Evolutionary conservation across 2,888 invertebrate species (phyloP).

Genomic region (Tinea semifulvella): DNA sequence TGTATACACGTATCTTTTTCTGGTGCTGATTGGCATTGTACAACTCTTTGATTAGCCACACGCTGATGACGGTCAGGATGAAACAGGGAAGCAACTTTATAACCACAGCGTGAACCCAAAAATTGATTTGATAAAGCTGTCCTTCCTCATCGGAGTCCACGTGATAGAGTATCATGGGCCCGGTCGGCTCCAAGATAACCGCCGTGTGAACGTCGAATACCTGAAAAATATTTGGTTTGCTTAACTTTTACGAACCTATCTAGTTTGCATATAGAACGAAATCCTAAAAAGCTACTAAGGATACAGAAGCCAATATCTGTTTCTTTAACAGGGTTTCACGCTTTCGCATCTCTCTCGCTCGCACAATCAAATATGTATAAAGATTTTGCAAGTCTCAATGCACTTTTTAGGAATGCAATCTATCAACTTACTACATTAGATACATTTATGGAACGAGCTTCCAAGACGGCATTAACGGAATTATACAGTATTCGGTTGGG

Average conservation of each 20-base stretch:
- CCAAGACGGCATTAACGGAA: no score
- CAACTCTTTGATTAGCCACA: conserved; percentile 75
- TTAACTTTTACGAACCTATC: neutral
- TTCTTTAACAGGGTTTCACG: no score
- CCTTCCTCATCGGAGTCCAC: conserved; percentile 66
- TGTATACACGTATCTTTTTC: conserved; percentile 64
- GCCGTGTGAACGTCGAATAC: conserved; percentile 60
- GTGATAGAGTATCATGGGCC: conserved; percentile 51
- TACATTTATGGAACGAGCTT: no score
- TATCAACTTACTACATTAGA: no score
- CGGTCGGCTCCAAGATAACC: conserved; percentile 56
- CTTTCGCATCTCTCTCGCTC: no score
- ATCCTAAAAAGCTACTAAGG: neutral
- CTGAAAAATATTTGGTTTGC: conserved; percentile 26
- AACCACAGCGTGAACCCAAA: conserved; percentile 83
- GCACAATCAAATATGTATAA: no score
- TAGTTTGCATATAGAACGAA: neutral
- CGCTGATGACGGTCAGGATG: conserved; percentile 77
- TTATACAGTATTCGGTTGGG: no score
- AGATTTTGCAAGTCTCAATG: no score
- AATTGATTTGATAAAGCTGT: conserved; percentile 74
- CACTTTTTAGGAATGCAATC: no score
- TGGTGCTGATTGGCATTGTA: conserved; percentile 76
- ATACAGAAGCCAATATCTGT: no score
- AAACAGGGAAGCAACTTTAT: conserved; percentile 84